phyloP scores from a whole-genome alignment of 2,888 invertebrate genomes.

The Lissonota sp. region DNA sequence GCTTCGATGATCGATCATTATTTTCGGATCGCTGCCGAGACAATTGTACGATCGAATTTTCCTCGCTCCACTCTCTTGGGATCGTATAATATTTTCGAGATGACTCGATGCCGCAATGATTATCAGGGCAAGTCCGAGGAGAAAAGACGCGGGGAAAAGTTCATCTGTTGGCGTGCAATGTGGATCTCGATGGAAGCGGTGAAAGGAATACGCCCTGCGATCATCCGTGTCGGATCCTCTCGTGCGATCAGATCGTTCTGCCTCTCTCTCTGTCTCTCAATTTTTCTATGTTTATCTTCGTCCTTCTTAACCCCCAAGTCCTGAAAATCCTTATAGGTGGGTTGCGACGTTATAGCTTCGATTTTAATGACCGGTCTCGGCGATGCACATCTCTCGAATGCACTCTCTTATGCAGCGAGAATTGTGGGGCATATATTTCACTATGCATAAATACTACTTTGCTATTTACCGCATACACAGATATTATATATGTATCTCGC shows the following conservation, averaged over 20 bases:
- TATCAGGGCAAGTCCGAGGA: constrained; percentile 62
- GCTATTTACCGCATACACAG: constrained; percentile 9
- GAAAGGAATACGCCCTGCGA: constrained; percentile 81
- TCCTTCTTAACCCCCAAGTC: constrained; percentile 23
- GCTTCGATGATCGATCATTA: not conserved
- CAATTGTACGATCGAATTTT: constrained; percentile 8
- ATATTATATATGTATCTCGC: not conserved
- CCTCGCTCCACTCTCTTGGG: constrained; percentile 12
- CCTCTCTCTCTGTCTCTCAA: constrained; percentile 16
- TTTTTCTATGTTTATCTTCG: constrained; percentile 38
- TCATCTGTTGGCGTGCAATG: constrained; percentile 47
- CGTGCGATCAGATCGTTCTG: constrained; percentile 54
- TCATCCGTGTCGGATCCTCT: constrained; percentile 75
- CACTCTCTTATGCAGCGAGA: constrained; percentile 38
- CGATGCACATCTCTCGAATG: constrained; percentile 55
- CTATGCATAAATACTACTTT: constrained; percentile 15
- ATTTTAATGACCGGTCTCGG: constrained; percentile 69
- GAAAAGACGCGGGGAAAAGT: constrained; percentile 46
- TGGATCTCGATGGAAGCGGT: constrained; percentile 68
- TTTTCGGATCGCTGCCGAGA: not conserved
- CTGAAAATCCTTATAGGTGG: constrained; percentile 43
- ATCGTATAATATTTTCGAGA: constrained; percentile 21
- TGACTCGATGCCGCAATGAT: constrained; percentile 69
- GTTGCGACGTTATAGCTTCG: constrained; percentile 51
- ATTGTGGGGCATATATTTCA: constrained; percentile 47